Base-by-base conservation (phyloP, 2,888 invertebrate species). In the Antitype chi region DNA sequence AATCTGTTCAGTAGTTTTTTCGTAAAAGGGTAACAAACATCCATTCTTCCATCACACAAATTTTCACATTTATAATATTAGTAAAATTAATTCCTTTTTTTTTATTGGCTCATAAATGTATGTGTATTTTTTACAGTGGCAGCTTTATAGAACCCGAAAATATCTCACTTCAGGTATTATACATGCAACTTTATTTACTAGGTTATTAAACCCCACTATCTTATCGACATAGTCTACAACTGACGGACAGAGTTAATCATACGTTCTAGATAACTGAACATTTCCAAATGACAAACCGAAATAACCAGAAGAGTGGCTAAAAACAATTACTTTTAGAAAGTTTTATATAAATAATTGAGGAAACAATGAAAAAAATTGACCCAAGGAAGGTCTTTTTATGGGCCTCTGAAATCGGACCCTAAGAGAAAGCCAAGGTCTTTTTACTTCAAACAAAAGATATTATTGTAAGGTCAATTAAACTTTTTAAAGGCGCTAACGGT, bases 401-500 rank as follows among this genome's bases (percentile, higher is more conserved):
- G 82, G 80, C 81, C 73, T 72, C 81, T 84, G 87, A 88, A 89
- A 89, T 78, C 80, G 82, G 87, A 89, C 84, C 78, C 76, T 87
- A 78, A 81, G 80, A 87, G 87, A 90, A 84, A 69, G 52, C 78
- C 84, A 89, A 89, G 86, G 87, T 87, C 89, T 85, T 85, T 84
- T 85, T 77, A 78, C 85, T 80, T 83, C 87, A 88, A 89, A 94
- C 92, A 94, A 95, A 92, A 92, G 91, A 91, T 93, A 93, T 93
- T 93, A 90, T 93, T 93, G 91, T 92, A 92, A 90, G 92, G 91
- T 92, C 93, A 93, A 93, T 94, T 93, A 91, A 94, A 93, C 92
- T 94, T 93, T 92, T 88, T 87, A 82, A 88, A 90, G 86, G 89
- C 89, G 89, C 91, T 90, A 91, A 91, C 87, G 87, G 81, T 84